Conservation (phyloP, 2,888 invertebrate species). For the Trachelus troglodyta region DNA sequence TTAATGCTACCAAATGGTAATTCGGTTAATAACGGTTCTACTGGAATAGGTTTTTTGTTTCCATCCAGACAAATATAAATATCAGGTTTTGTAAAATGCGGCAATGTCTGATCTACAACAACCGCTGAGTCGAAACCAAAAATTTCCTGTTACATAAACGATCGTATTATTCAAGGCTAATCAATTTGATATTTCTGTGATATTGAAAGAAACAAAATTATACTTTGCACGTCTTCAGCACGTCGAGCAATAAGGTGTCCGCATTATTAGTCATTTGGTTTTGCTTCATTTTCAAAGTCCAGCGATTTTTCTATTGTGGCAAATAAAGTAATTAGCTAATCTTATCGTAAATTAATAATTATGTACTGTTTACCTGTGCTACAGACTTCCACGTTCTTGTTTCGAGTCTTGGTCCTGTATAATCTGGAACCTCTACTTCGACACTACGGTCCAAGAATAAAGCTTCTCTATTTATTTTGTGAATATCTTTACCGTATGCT, state of each 20-base stretch:
- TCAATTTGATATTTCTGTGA: too few relatives aligned
- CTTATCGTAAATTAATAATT: background rate
- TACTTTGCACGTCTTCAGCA: background rate
- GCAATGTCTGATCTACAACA: constrained; percentile 72
- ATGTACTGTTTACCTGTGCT: constrained; percentile 65
- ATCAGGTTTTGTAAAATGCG: constrained; percentile 77
- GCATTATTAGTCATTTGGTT: background rate
- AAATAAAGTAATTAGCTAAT: background rate
- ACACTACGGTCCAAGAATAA: constrained; percentile 73
- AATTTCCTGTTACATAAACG: constrained; percentile 44
- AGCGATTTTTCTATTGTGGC: background rate
- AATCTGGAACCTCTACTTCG: constrained; percentile 72
- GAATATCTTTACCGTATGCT: constrained; percentile 69
- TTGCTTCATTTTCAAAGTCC: background rate
- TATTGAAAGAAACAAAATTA: background rate
- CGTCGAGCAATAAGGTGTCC: background rate
- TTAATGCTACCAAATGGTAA: constrained; percentile 37
- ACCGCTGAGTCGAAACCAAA: constrained; percentile 69
- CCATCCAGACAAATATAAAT: constrained; percentile 72
- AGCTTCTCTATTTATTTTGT: constrained; percentile 70
- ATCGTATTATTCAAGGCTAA: background rate
- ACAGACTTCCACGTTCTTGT: constrained; percentile 67
- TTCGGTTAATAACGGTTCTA: constrained; percentile 37
- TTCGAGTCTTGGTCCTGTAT: constrained; percentile 70
- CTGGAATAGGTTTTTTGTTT: constrained; percentile 66